Base-by-base conservation (phyloP, 2,797 vertebrate genomes). In the Danio tinwini region DNA sequence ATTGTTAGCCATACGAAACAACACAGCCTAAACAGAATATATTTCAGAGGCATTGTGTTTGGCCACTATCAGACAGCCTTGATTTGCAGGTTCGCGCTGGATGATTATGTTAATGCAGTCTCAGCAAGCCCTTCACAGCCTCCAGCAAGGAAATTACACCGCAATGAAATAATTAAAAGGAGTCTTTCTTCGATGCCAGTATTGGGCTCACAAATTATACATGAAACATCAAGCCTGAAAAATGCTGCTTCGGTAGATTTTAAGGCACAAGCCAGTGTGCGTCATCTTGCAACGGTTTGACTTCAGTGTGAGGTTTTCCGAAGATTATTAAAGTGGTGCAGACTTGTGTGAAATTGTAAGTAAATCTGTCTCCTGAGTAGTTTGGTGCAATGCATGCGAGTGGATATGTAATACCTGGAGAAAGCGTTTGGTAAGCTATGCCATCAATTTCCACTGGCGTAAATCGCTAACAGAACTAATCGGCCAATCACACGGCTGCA, bases 101-200 rank as follows among this genome's bases (percentile, higher is more conserved):
- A 63, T 21, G 90, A 87, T 91, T 89, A 88, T 84, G 84, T 88
- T 90, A 91, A 88, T 81, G 89, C 74, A 19, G 69, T 84, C 82
- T 89, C 91, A 92, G 91, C 91, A 89, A 89, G 81, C 86, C 88
- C 62, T 58, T 37, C 82, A 74, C 81, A 83, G 88, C 91, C 91
- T 73, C 80, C 68, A 86, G 91, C 89, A 4, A 89, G 88, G 85
- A 92, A 92, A 93, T 91, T 86, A 92, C 87, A 84, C 84, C 72
- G 84, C 78, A 83, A 90, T 88, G 90, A 92, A 91, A 90, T 93
- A 93, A 94, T 94, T 93, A 93, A 92, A 92, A 93, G 86, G 83
- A 89, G 90, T 92, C 89, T 89, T 89, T 92, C 91, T 92, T 91
- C 89, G 87, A 93, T 87, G 87, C 78, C 76, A 59, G 58, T 47